A percentile compares a stretch with the other conserved stretches of the same genome.
phyloP scores from a whole-genome alignment of 2,797 vertebrate genomes.

The Petrocephalus schoutedeni region DNA sequence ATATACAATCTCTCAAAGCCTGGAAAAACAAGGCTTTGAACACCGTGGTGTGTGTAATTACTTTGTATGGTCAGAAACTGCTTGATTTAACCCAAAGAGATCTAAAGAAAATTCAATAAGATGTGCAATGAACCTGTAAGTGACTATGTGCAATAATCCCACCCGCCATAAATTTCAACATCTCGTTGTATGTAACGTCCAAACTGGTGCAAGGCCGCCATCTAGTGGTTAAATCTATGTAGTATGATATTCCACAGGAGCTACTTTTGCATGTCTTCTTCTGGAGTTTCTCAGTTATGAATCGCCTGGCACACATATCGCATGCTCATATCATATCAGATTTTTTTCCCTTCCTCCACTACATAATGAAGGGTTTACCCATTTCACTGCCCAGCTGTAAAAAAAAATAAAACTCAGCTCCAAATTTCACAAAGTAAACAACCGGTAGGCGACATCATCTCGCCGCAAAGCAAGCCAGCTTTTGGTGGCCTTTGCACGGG shows the following conservation, averaged over 20 bases:
- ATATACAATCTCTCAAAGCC: neutral
- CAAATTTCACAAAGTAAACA: neutral
- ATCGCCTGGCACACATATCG: neutral
- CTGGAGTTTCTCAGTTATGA: neutral
- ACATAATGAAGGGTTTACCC: neutral
- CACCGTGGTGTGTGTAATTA: neutral
- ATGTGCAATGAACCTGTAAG: neutral
- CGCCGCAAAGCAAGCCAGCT: neutral
- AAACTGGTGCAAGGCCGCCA: constrained; percentile 34
- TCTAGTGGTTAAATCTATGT: constrained; percentile 30
- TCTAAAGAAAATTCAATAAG: constrained; percentile 5
- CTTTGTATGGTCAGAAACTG: no score
- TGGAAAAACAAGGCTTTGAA: neutral
- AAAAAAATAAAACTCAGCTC: neutral
- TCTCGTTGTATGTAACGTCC: neutral
- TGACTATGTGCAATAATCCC: neutral
- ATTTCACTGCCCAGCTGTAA: neutral
- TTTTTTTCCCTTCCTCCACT: neutral
- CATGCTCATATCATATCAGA: neutral
- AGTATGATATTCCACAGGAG: neutral
- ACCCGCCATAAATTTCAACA: neutral
- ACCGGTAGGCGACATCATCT: neutral
- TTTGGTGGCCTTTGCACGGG: neutral
- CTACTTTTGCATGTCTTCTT: neutral
- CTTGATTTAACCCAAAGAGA: neutral